Base-by-base conservation (phyloP, 2,888 invertebrate species). In the Polyommatus icarus region DNA sequence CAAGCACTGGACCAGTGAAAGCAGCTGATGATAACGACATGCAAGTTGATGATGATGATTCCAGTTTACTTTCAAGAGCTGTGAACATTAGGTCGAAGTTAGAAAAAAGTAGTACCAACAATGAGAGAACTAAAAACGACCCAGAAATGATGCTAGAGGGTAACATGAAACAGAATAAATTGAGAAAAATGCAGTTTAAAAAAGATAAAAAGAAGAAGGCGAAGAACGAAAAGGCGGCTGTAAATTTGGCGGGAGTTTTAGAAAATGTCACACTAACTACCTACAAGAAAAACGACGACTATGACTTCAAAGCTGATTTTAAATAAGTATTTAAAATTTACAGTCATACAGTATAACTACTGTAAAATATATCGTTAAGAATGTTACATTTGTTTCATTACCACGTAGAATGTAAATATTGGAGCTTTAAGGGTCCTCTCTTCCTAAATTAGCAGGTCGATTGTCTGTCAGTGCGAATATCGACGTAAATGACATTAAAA, bases 71-170 rank as follows among this genome's bases (percentile, higher is more conserved):
- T 46, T 91, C 93, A 61, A 90, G 91, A 79, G 87, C 91, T 0
- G 81, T 94, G 0, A 94, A 84, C 84, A 93, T 94, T 80, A 83
- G 89, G 79, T 84, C 89, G 0, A 91, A 90, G 84, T 84, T 91
- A 72, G 88, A 88, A 20, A 93, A 93, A 82, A 87, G 84, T 29
- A 87, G 86, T 32, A 90, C 90, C 82, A 83, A 87, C 20, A 84
- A 85, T 1, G 91, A 90, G 80, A 85, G 86, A 71, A 83, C 86
- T 50, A 96, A 96, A 85, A 79, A 83, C 2, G 96, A 97, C 88
- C 96, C 96, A 0, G 94, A 96, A 85, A 95, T 96, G 94, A 91
- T 94, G 76, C 87, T 97, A 76, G 96, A 97, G 87, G 97, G 97
- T 80, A 96, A 96, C 86, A 89, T 95, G 0, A 93, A 91, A 82